These are phyloP conservation scores for Torymus tubicola DNA, from an alignment of 2,888 invertebrate genomes.

Conservation along the genomic window DNA sequence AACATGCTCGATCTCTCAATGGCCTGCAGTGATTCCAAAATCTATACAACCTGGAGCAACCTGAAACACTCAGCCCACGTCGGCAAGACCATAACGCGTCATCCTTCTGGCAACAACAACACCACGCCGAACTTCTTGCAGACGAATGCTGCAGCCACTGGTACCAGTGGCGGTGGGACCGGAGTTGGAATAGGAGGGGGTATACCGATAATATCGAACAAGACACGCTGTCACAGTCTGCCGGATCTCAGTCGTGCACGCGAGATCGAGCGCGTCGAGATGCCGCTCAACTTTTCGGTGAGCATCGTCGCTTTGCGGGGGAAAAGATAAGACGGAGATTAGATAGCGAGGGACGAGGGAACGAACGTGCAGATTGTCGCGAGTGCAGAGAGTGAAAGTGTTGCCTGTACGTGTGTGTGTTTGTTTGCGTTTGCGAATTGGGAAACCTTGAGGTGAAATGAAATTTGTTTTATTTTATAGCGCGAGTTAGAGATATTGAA, in stretches of 20 bases:
- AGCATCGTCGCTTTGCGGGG: slow-evolving; percentile 66
- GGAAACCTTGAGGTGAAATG: too few species aligned
- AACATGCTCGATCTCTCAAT: slow-evolving; percentile 83
- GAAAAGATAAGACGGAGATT: not conserved
- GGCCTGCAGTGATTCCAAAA: slow-evolving; percentile 90
- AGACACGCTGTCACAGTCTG: slow-evolving; percentile 84
- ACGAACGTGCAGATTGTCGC: too few species aligned
- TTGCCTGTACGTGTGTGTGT: too few species aligned
- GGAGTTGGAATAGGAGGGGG: slow-evolving; percentile 56
- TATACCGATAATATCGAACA: slow-evolving; percentile 49
- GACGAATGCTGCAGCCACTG: not conserved
- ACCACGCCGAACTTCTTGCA: slow-evolving; percentile 76
- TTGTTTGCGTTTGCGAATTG: too few species aligned
- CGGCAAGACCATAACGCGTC: slow-evolving; percentile 78
- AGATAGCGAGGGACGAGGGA: not conserved
- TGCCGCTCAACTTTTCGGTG: slow-evolving; percentile 83
- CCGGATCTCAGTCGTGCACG: slow-evolving; percentile 81
- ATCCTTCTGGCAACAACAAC: slow-evolving; percentile 87
- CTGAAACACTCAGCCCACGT: slow-evolving; percentile 82
- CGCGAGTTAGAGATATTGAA: too few species aligned
- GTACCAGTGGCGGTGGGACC: slow-evolving; percentile 35
- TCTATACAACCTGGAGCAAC: slow-evolving; percentile 93
- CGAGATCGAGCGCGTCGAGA: slow-evolving; percentile 65
- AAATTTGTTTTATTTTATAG: too few species aligned
- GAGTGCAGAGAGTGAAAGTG: too few species aligned